Percentiles rank a stretch among this genome's conserved stretches.
phyloP scores from a whole-genome alignment of 2,888 invertebrate species.

The Drosophila prostipennis region DNA sequence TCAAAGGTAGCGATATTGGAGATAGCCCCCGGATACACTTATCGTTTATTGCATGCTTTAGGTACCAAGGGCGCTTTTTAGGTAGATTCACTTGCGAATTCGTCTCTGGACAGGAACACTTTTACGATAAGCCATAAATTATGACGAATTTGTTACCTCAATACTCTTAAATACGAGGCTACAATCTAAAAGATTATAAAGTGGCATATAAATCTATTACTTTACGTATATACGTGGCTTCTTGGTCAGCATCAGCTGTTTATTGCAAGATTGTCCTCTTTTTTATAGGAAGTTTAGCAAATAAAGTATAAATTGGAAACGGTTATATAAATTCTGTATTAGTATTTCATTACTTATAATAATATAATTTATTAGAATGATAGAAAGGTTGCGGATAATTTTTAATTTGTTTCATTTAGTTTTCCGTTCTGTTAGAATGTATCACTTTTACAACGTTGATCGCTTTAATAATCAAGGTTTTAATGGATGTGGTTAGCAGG shows the following conservation, averaged over 20 bases:
- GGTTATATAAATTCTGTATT: too few species aligned
- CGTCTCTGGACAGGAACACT: constrained; percentile 17
- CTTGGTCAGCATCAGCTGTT: constrained; percentile 15
- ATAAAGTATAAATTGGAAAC: too few species aligned
- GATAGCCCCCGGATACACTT: constrained; percentile 43
- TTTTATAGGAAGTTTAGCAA: background rate
- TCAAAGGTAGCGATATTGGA: constrained; percentile 41
- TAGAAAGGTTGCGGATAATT: too few species aligned
- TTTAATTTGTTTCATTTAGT: too few species aligned
- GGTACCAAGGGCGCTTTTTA: constrained; percentile 14
- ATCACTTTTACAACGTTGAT: too few species aligned
- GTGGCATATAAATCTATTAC: constrained; percentile 8
- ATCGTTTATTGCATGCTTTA: constrained; percentile 14
- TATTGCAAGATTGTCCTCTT: background rate
- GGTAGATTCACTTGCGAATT: constrained; percentile 14
- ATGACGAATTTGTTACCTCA: constrained; percentile 16
- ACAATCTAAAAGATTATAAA: constrained; percentile 24
- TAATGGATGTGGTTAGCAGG: too few species aligned
- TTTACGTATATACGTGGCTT: constrained; percentile 11
- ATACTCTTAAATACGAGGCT: background rate
- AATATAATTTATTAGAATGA: too few species aligned
- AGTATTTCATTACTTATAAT: too few species aligned
- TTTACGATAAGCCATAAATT: constrained; percentile 20
- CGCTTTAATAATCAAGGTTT: too few species aligned
- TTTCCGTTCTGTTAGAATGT: too few species aligned